These are phyloP conservation scores for Stenurella melanura DNA, from an alignment of 2,888 invertebrate species.

Conservation along the genomic window DNA sequence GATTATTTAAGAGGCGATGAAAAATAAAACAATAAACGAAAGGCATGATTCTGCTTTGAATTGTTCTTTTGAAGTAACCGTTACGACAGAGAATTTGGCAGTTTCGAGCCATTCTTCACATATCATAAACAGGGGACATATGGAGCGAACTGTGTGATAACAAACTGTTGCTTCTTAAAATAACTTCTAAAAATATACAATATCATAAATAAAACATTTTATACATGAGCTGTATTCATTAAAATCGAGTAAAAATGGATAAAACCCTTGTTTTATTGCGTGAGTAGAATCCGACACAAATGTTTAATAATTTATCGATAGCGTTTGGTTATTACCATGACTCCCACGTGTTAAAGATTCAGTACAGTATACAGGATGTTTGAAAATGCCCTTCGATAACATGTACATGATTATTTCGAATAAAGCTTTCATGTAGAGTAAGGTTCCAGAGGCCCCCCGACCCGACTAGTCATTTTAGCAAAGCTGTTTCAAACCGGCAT, in stretches of 20 bases:
- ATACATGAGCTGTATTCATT: background rate
- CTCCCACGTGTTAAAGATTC: background rate
- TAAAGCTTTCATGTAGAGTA: too few relatives aligned
- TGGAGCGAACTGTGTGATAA: constrained; percentile 18
- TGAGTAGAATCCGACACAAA: background rate
- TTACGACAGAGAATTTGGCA: background rate
- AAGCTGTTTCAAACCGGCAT: too few relatives aligned
- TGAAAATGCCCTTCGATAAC: too few relatives aligned
- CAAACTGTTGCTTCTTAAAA: constrained; percentile 31
- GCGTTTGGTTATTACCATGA: background rate
- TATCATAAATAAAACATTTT: constrained; percentile 15
- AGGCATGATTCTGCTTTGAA: background rate
- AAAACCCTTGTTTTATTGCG: background rate
- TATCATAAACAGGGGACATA: constrained; percentile 27
- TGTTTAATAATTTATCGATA: background rate
- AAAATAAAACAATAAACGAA: background rate
- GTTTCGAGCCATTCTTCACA: background rate
- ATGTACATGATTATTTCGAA: too few relatives aligned
- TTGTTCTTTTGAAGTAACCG: constrained; percentile 3
- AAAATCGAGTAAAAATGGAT: background rate
- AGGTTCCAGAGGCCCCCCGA: too few relatives aligned
- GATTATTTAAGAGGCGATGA: background rate
- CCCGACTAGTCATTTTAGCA: too few relatives aligned
- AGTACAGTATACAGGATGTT: too few relatives aligned
- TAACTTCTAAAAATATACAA: constrained; percentile 27